These are phyloP conservation scores for Micrastur ruficollis DNA, from an alignment of 2,797 vertebrate species.

Conservation along the genomic window DNA sequence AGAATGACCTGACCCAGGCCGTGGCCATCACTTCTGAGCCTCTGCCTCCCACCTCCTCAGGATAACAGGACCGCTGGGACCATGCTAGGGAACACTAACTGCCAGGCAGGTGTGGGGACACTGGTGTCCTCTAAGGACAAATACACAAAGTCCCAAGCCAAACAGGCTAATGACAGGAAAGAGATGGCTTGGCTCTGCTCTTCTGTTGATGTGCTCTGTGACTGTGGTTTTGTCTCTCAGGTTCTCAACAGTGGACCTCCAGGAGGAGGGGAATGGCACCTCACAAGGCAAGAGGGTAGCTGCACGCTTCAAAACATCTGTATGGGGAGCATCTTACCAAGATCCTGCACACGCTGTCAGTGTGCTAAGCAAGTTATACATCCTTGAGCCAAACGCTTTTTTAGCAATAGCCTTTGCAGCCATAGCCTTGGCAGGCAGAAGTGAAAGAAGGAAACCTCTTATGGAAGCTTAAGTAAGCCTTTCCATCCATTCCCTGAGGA, in stretches of 20 bases:
- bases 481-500: background rate
- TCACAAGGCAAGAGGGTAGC: background rate
- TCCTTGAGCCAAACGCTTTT: background rate
- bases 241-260: background rate
- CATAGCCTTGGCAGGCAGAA: background rate
- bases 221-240: background rate
- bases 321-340: background rate
- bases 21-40: background rate
- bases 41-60: background rate
- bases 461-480: background rate
- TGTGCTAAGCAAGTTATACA: background rate
- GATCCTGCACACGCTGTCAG: background rate
- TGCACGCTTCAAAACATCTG: background rate
- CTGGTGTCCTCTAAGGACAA: background rate
- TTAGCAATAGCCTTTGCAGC: background rate
- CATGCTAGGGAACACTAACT: background rate
- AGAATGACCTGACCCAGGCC: background rate
- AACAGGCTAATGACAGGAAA: background rate
- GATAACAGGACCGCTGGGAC: background rate
- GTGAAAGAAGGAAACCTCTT: background rate
- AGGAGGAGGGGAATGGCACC: background rate
- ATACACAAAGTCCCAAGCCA: background rate
- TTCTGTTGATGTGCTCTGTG: background rate
- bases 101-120: background rate
- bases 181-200: background rate